Conservation (phyloP, 1,140 invertebrate genomes). For the Himalopsyche phryganea region DNA sequence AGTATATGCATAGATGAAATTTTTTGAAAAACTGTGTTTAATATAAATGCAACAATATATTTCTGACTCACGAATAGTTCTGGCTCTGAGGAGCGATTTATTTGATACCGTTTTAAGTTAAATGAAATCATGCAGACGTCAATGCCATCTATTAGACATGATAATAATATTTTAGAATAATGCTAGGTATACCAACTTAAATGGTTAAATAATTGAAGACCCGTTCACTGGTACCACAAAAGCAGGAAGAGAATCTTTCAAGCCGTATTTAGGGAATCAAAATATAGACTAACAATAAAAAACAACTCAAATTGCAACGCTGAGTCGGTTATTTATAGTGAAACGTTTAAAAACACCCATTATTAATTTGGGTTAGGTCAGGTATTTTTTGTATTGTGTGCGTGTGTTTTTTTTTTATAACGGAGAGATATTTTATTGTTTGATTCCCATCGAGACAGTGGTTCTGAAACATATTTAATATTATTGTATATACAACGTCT, state of each 20-base stretch:
- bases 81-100: too few species aligned
- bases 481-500: too few species aligned
- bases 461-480: too few species aligned
- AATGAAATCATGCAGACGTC: background rate
- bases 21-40: too few species aligned
- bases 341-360: constrained; percentile 24
- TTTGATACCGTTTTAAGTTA: too few species aligned
- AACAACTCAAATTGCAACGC: constrained; percentile 17
- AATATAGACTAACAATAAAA: constrained; percentile 1
- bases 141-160: background rate
- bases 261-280: background rate
- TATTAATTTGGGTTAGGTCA: constrained; percentile 32
- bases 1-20: too few species aligned
- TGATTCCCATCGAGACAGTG: constrained; percentile 7
- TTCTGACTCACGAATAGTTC: too few species aligned
- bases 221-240: constrained; percentile 6
- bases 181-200: constrained; percentile 1
- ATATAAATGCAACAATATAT: too few species aligned
- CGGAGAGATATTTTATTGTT: constrained; percentile 11
- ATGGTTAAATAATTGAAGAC: constrained; percentile 4
- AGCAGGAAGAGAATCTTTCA: constrained; percentile 9
- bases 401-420: background rate
- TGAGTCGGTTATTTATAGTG: constrained; percentile 21
- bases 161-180: background rate
- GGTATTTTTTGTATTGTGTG: constrained; percentile 14